A percentile compares a stretch with the other conserved stretches of the same genome.
Conservation (phyloP, 2,797 vertebrate genomes). For the Micrastur ruficollis region DNA sequence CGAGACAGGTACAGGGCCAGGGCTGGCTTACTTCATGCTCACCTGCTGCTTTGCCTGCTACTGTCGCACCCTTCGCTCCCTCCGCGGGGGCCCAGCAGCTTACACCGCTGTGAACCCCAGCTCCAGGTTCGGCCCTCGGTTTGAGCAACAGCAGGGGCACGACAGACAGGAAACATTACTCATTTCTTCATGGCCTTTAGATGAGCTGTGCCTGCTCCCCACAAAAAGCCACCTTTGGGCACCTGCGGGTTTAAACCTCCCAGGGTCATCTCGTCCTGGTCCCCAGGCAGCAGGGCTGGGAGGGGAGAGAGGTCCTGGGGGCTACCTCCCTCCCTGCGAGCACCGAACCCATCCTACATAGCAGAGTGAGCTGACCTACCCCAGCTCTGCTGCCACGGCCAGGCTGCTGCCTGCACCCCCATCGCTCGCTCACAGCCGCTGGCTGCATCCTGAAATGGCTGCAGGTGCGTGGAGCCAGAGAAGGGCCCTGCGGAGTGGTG, state of each 20-base stretch:
- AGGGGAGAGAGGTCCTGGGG: background rate
- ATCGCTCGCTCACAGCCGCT: fast-evolving
- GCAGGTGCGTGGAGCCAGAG: fast-evolving
- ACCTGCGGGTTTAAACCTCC: background rate
- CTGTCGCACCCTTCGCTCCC: background rate
- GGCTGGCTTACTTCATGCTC: background rate
- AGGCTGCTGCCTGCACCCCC: background rate
- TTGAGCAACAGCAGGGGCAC: background rate
- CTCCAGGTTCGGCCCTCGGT: background rate
- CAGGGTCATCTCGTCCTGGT: fast-evolving
- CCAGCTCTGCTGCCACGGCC: background rate
- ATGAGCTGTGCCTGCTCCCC: background rate
- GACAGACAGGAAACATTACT: background rate
- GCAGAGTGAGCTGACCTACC: background rate
- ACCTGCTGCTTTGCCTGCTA: background rate
- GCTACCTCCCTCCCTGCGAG: fast-evolving
- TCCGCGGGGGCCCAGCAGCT: fast-evolving
- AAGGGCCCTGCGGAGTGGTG: fast-evolving
- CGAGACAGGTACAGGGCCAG: background rate
- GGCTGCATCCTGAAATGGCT: fast-evolving
- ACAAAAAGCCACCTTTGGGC: background rate
- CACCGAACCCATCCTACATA: background rate
- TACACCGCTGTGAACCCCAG: fast-evolving
- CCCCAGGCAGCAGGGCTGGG: background rate
- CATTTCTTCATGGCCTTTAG: background rate